Evolutionary conservation across 2,113 vertebrate genomes (phyloP).

Genomic region (Peromyscus polionotus): DNA sequence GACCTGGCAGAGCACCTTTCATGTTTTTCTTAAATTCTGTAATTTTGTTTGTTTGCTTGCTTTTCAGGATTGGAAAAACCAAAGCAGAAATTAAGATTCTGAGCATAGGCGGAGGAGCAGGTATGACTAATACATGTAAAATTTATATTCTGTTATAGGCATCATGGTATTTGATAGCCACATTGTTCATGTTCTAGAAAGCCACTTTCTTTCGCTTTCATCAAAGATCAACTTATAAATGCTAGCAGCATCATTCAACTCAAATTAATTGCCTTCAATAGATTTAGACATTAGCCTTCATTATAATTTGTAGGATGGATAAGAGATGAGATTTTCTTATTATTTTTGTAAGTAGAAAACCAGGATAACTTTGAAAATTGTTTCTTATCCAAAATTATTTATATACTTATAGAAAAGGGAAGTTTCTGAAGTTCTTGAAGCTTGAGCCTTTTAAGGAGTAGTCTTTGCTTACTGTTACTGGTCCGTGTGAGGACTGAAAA

Average conservation of each 20-base stretch:
- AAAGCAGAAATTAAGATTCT: slow-evolving; percentile 91
- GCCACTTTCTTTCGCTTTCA: background rate
- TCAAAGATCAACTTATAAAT: slow-evolving; percentile 33
- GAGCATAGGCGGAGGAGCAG: slow-evolving; percentile 92
- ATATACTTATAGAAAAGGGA: slow-evolving; percentile 25
- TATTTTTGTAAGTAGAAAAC: slow-evolving; percentile 38
- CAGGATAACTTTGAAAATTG: background rate
- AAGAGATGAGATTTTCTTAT: slow-evolving; percentile 13
- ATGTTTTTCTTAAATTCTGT: slow-evolving; percentile 65
- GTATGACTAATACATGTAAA: slow-evolving; percentile 83
- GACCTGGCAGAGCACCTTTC: slow-evolving; percentile 12
- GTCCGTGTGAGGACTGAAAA: background rate
- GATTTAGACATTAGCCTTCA: slow-evolving; percentile 15
- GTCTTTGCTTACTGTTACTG: background rate
- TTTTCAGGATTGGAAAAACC: slow-evolving; percentile 88
- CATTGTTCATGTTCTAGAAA: slow-evolving; percentile 27
- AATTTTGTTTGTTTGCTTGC: slow-evolving; percentile 23
- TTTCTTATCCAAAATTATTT: slow-evolving; percentile 60
- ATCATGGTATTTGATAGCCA: slow-evolving; percentile 12
- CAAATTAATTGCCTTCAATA: background rate
- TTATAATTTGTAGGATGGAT: background rate
- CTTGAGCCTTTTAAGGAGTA: background rate
- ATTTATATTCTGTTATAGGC: background rate
- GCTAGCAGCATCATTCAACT: background rate
- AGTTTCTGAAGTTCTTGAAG: background rate